Evolutionary conservation across 2,113 vertebrate genomes (phyloP), one percentile per base, ranked within the genome.

Genomic region (Anser cygnoides): DNA sequence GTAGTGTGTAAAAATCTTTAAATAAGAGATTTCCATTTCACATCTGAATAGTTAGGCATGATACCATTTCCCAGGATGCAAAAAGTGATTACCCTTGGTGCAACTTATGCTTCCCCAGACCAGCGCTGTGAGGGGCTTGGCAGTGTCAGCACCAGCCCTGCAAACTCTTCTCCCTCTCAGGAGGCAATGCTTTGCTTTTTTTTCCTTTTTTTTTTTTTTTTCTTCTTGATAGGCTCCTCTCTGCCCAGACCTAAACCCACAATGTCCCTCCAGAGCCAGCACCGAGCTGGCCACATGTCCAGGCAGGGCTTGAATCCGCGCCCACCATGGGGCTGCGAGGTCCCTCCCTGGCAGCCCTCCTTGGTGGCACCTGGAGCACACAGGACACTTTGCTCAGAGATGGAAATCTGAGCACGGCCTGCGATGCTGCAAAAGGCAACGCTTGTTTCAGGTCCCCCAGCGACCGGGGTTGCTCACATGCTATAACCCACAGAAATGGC

Each of bases 221-320:
- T 55, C n/a, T 83, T 68, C 63, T 67, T 23, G 11, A 43, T 2
- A 35, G 10, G n/a, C 65, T 90, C 13, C 49, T 50, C 57, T 84
- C 46, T 81, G 65, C 59, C 37, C 68, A 74, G 50, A 44, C 58
- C 75, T n/a, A 26, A 88, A 31, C 9, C 0, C 23, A 73, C 61
- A 68, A 21, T 55, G 52, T 8, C 82, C 65, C 80, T 84, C 41
- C 46, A 46, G 76, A 58, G 44, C 31, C 55, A 62, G 17, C 0
- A 0, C 44, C 23, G 66, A 79, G 58, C 57, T 46, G 37, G 3
- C 1, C 0, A 0, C 7, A 23, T 41, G 49, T 61, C 23, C 21
- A 70, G 82, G 72, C 50, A 63, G 50, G 4, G 70, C 72, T 91
- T 73, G 70, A 57, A 57, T 52, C 80, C 67, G 54, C 35, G 37